Conservation (phyloP, 2,888 invertebrate species). For the Tridacna gigas region DNA sequence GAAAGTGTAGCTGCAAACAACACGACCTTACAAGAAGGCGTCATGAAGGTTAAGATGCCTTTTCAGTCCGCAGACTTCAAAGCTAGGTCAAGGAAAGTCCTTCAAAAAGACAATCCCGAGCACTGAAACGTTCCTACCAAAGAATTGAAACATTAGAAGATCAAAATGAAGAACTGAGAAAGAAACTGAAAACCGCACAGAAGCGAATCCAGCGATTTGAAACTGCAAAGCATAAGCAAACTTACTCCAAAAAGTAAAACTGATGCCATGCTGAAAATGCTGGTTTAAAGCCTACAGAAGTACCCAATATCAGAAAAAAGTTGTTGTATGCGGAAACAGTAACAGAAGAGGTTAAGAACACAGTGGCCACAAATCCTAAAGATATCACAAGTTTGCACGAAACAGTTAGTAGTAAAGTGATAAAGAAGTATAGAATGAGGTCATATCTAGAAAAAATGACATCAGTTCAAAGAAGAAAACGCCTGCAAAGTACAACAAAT, state of each 20-base stretch:
- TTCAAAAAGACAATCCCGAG: background rate
- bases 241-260: conserved; percentile 4
- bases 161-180: background rate
- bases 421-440: conserved; percentile 7
- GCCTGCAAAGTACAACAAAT: background rate
- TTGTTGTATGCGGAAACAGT: background rate
- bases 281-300: background rate
- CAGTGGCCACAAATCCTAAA: too few species aligned
- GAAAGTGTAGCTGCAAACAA: conserved; percentile 10
- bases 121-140: background rate
- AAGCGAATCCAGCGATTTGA: background rate
- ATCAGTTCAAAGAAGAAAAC: background rate
- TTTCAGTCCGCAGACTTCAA: background rate
- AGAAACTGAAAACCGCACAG: conserved; percentile 1
- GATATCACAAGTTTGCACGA: background rate
- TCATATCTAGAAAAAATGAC: background rate
- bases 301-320: background rate
- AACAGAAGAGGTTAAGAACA: background rate
- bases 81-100: conserved; percentile 10
- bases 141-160: conserved; percentile 6
- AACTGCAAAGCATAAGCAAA: background rate
- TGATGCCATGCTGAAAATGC: background rate
- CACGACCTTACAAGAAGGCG: too few species aligned
- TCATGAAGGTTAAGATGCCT: background rate
- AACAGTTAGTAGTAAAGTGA: background rate